Conservation (phyloP, 2,888 invertebrate genomes). For the Lottia gigantea region DNA sequence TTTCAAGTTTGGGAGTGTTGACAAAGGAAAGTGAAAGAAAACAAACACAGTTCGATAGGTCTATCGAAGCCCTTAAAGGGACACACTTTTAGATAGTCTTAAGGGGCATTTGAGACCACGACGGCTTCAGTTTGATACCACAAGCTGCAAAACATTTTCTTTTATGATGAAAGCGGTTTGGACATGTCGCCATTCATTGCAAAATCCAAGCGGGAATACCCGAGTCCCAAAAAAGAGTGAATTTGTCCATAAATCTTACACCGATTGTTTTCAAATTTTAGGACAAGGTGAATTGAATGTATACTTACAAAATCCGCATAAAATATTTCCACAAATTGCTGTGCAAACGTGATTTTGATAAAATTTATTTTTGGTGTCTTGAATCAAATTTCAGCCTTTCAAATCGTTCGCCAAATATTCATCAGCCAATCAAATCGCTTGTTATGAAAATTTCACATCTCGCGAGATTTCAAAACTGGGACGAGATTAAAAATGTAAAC, state of each 20-base stretch:
- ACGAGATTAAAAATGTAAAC: neutral
- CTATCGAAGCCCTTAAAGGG: no score
- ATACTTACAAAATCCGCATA: neutral
- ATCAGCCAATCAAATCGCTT: conserved; percentile 18
- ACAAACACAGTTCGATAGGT: no score
- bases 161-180: neutral
- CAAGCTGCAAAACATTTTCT: no score
- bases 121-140: no score
- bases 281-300: neutral
- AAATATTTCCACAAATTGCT: neutral
- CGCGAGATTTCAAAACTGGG: conserved; percentile 16
- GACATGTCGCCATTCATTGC: neutral
- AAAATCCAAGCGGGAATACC: neutral
- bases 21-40: no score
- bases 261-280: neutral
- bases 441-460: conserved; percentile 15
- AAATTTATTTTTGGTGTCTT: neutral
- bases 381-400: conserved; percentile 11
- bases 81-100: no score
- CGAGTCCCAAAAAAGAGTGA: neutral
- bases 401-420: conserved; percentile 19
- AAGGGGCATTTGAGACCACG: no score
- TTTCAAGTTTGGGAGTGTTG: no score
- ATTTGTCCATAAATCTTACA: neutral
- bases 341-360: neutral